These are phyloP conservation scores for Hedychridium roseum DNA, from an alignment of 2,888 invertebrate species.

Conservation along the genomic window DNA sequence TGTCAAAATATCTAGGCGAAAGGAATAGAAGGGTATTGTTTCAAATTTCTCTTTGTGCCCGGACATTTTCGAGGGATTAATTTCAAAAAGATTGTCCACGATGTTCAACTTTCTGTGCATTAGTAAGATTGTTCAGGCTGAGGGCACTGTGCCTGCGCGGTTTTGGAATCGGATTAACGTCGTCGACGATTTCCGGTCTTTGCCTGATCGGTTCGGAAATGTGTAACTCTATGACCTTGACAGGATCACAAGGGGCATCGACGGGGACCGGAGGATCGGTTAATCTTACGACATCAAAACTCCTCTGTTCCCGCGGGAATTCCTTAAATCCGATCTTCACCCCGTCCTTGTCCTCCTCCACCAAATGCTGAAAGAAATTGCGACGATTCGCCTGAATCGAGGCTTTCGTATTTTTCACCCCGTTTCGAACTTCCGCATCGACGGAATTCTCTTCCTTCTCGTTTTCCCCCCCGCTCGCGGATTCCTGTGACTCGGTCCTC, in stretches of 20 bases:
- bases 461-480: constrained; percentile 19
- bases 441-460: constrained; percentile 18
- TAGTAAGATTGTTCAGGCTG: constrained; percentile 24
- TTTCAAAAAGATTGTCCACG: constrained; percentile 39
- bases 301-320: constrained; percentile 51
- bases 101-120: not conserved
- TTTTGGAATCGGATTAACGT: constrained; percentile 67
- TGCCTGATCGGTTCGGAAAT: constrained; percentile 66
- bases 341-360: constrained; percentile 33
- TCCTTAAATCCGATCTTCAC: constrained; percentile 51
- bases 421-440: constrained; percentile 39
- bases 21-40: too few species aligned
- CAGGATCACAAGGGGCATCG: constrained; percentile 41
- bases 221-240: constrained; percentile 65
- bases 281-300: constrained; percentile 51
- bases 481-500: constrained; percentile 24
- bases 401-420: constrained; percentile 40
- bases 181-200: constrained; percentile 46
- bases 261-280: constrained; percentile 41
- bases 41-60: too few species aligned
- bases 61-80: too few species aligned
- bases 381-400: constrained; percentile 49
- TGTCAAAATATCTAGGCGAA: too few species aligned
- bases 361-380: constrained; percentile 51
- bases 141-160: constrained; percentile 65